Percentiles rank a stretch among this genome's conserved stretches.
Conservation (phyloP, 2,797 vertebrate genomes). For the Aselliscus stoliczkanus region DNA sequence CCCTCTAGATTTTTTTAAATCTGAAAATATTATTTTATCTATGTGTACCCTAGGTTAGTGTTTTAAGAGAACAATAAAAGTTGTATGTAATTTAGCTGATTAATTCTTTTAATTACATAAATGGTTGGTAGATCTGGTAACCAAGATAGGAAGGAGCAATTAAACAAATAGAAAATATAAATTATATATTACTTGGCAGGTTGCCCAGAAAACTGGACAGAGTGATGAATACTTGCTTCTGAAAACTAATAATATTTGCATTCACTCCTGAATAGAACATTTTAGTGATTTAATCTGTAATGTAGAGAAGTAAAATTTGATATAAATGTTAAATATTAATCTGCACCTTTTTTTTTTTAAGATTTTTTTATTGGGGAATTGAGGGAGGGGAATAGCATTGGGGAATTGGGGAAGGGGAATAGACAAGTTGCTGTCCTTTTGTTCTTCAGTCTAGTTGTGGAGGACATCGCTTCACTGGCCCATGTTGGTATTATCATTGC, state of each 20-base stretch:
- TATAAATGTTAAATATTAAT: not conserved
- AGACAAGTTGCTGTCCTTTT: no score
- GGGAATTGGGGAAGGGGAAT: no score
- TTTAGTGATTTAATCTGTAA: not conserved
- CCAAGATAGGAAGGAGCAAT: slow-evolving; percentile 57
- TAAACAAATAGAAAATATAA: slow-evolving; percentile 68
- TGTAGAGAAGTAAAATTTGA: not conserved
- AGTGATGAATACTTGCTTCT: not conserved
- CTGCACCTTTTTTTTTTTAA: no score
- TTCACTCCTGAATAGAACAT: not conserved
- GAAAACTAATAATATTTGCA: slow-evolving; percentile 4
- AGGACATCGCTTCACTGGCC: no score
- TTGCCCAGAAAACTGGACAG: slow-evolving; percentile 60
- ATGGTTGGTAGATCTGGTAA: slow-evolving; percentile 50
- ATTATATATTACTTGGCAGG: slow-evolving; percentile 72
- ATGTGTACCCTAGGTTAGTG: not conserved
- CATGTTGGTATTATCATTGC: no score
- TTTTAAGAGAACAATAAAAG: slow-evolving; percentile 16
- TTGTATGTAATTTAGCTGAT: slow-evolving; percentile 40
- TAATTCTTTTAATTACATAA: slow-evolving; percentile 55
- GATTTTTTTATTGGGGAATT: no score
- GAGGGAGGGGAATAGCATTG: no score
- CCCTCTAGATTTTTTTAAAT: not conserved
- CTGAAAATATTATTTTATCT: not conserved
- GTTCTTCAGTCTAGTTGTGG: no score